Conservation (phyloP, 1,140 invertebrate genomes). For the Phocides pigmalion region DNA sequence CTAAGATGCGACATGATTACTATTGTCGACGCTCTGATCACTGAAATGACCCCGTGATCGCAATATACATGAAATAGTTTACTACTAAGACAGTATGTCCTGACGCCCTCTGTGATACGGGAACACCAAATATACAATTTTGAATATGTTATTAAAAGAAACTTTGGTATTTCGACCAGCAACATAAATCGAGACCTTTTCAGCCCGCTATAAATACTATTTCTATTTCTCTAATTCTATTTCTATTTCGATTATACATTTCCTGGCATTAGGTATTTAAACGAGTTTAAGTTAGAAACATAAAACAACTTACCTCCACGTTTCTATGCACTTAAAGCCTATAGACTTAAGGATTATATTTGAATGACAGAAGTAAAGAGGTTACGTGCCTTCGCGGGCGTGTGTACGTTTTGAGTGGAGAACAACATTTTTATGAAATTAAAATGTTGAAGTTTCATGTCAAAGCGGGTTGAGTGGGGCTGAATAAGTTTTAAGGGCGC, state of each 20-base stretch:
- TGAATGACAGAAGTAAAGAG: constrained; percentile 2
- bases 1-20: too few species aligned
- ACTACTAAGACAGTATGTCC: too few species aligned
- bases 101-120: too few species aligned
- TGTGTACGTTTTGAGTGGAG: constrained; percentile 14
- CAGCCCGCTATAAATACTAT: too few species aligned
- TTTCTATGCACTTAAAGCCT: neutral
- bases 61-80: too few species aligned
- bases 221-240: too few species aligned
- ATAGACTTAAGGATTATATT: neutral
- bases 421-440: constrained; percentile 34
- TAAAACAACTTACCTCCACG: neutral
- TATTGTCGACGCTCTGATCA: too few species aligned
- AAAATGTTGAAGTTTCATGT: constrained; percentile 31
- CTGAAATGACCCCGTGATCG: too few species aligned
- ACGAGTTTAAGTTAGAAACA: neutral
- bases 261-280: neutral
- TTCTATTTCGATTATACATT: neutral
- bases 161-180: too few species aligned
- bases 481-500: constrained; percentile 26
- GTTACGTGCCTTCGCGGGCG: constrained; percentile 11
- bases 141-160: too few species aligned
- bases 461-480: constrained; percentile 20
- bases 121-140: too few species aligned
- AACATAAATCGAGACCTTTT: too few species aligned